Base-by-base conservation (phyloP, 2,113 vertebrate genomes). In the Lamprologus lemairii region DNA sequence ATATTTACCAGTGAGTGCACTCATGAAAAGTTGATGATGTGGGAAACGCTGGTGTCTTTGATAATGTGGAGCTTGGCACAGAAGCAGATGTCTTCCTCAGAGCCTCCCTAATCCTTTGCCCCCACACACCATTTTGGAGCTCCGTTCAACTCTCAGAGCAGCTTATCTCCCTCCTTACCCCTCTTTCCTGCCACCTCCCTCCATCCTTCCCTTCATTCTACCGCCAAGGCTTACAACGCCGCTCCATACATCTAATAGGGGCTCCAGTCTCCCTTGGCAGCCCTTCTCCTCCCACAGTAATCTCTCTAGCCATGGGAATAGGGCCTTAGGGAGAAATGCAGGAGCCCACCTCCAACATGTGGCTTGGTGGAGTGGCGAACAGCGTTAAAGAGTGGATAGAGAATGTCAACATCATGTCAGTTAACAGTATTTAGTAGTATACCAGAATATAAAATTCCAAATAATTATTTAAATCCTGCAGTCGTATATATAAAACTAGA, bases 11-110 rank as follows among this genome's bases (percentile, higher is more conserved):
- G 94, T 88, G 94, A 92, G 92, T 68, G 86, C 86, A 81, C 96
- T 97, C 96, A 97, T 96, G 96, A 96, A 96, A 96, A 95, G 92
- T 96, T 96, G 96, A 96, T 97, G 95, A 95, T 95, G 91, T 95
- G 95, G 95, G 96, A 96, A 95, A 92, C 85, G 87, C 95, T 88
- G 93, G 93, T 90, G 96, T 95, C 96, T 97, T 96, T 97, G 95
- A 97, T 97, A 95, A 94, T 96, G 90, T 83, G 88, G 90, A 93
- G 93, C 93, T 93, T 89, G 94, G 93, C 95, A 92, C 96, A 94
- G 95, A 95, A 94, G 96, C 95, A 97, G 95, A 96, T 96, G 96
- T 96, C 96, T 96, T 96, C 96, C 95, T 96, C 91, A 94, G 95
- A 96, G 95, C 95, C 93, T 90, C 88, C 94, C 94, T 96, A 95